A percentile compares a stretch with the other conserved stretches of the same genome.
These are phyloP conservation scores for Sebastes hubbsi DNA, from an alignment of 2,797 vertebrate species.

Conservation along the genomic window DNA sequence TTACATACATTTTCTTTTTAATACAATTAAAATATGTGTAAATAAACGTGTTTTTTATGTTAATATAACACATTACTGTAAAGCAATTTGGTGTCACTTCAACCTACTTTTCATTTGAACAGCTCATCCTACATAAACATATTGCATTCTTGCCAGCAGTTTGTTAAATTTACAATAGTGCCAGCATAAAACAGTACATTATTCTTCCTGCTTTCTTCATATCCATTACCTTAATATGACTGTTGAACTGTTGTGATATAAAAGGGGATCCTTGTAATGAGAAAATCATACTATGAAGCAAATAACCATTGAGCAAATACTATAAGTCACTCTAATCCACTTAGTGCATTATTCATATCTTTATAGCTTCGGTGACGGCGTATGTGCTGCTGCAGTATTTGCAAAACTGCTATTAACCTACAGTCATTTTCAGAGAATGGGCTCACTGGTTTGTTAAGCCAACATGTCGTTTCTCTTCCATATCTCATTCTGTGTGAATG, in stretches of 20 bases:
- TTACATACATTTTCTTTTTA: not conserved
- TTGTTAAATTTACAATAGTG: conserved; percentile 27
- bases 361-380: not conserved
- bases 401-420: conserved; percentile 25
- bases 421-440: conserved; percentile 9
- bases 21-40: conserved; percentile 4
- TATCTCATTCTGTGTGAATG: conserved; percentile 7
- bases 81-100: not conserved
- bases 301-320: conserved; percentile 26
- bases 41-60: conserved; percentile 54
- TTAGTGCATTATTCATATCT: conserved; percentile 38
- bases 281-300: conserved; percentile 30
- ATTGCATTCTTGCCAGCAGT: conserved; percentile 5
- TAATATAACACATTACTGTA: not conserved
- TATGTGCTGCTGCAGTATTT: conserved; percentile 12
- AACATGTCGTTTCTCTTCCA: conserved; percentile 10
- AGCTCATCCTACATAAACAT: not conserved
- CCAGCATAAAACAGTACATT: conserved; percentile 28
- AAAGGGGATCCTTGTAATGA: conserved; percentile 39
- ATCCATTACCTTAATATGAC: conserved; percentile 34
- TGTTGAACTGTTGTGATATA: conserved; percentile 40
- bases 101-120: not conserved
- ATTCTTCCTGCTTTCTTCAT: conserved; percentile 21
- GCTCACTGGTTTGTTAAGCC: conserved; percentile 17
- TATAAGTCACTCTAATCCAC: conserved; percentile 17